These are phyloP conservation scores for Hydractinia echinata DNA, from an alignment of 30 jellyfish, hydroid and myxozoan species.

Conservation along the genomic window DNA sequence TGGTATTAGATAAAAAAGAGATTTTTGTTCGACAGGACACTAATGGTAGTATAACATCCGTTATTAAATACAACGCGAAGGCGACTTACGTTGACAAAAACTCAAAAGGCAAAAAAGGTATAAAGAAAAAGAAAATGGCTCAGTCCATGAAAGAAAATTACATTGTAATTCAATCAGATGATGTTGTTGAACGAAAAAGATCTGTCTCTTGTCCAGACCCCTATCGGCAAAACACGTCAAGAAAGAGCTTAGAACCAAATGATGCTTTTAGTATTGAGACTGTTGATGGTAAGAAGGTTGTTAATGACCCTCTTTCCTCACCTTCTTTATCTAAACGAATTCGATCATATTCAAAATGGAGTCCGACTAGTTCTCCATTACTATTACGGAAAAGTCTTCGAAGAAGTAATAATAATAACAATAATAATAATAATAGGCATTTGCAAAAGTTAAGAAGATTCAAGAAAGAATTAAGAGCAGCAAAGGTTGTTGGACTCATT, in stretches of 20 bases:
- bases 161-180: background rate
- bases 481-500: slow-evolving; percentile 63
- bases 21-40: slow-evolving; percentile 6
- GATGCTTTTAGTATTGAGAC: background rate
- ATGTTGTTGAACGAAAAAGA: background rate
- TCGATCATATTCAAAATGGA: slow-evolving; percentile 1
- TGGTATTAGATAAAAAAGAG: background rate
- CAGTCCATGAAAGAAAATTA: background rate
- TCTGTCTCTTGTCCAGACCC: slow-evolving; percentile 8
- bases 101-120: background rate
- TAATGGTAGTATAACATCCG: background rate
- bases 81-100: background rate
- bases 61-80: background rate
- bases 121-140: background rate
- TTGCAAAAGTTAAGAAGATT: slow-evolving; percentile 29
- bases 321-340: background rate
- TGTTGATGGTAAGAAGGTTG: background rate
- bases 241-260: background rate
- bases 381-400: background rate
- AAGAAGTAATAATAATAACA: background rate
- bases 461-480: slow-evolving; percentile 65
- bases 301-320: background rate
- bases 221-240: background rate
- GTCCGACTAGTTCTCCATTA: slow-evolving; percentile 12
- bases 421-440: slow-evolving; percentile 3